phyloP scores from a whole-genome alignment of 2,888 invertebrate genomes.

The Phlogophora meticulosa region DNA sequence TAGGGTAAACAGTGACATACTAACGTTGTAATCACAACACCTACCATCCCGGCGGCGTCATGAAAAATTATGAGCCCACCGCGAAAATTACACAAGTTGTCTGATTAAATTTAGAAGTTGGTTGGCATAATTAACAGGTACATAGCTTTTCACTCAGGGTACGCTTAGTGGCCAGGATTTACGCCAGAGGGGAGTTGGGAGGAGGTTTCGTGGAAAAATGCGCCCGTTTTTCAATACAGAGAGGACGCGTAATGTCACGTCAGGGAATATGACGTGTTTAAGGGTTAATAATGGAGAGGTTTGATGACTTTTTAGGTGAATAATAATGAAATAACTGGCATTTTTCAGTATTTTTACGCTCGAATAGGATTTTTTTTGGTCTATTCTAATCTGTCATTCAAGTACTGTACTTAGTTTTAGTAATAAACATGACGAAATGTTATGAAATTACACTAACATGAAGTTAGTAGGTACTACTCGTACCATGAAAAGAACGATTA shows the following conservation, averaged over 20 bases:
- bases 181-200: constrained; percentile 64
- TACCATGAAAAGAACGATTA: too few species aligned
- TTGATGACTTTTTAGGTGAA: constrained; percentile 41
- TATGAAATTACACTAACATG: too few species aligned
- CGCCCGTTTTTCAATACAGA: constrained; percentile 65
- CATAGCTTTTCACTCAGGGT: constrained; percentile 90
- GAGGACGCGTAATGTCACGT: constrained; percentile 54
- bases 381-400: not conserved
- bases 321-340: constrained; percentile 6
- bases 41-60: constrained; percentile 71
- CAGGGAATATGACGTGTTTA: constrained; percentile 59
- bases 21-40: constrained; percentile 62
- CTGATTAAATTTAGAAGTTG: constrained; percentile 91
- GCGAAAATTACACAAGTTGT: constrained; percentile 87
- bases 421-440: too few species aligned
- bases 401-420: too few species aligned
- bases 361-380: not conserved
- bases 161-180: constrained; percentile 76
- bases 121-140: constrained; percentile 85
- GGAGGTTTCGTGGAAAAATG: constrained; percentile 62
- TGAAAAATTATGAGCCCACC: constrained; percentile 87
- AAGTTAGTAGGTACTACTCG: too few species aligned
- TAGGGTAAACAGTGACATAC: constrained; percentile 61
- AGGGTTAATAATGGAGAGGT: constrained; percentile 55
- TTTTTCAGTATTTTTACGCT: constrained; percentile 12